Base-by-base conservation (phyloP, 2,888 invertebrate species). In the Melanostoma scalare region DNA sequence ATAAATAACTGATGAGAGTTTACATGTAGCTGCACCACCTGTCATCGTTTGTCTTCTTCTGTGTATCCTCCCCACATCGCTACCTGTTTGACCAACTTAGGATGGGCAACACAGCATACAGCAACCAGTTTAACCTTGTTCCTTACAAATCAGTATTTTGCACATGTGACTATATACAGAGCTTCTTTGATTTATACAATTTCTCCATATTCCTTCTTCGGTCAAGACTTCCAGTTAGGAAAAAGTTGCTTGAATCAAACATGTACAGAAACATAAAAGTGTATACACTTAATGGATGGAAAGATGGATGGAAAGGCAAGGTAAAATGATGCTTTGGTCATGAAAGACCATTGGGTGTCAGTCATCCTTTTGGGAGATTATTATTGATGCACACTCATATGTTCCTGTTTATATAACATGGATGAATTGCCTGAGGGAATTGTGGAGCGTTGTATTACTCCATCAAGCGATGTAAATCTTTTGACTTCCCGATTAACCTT, bases 51-150 rank as follows among this genome's bases (percentile, higher is more conserved):
- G 60, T 67, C 46, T 68, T 67, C 46, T 68, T 52, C 42, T 77
- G 48, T 53, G 44, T 60, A 53, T 78, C 65, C 48, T 69, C 76
- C 46, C n/a, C 9, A 48, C 68, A 67, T 65, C 36, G 50, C 52
- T 77, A 72, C 71, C 65, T 42, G 72, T 77, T 77, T 50, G 56
- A 36, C 77, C 50, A 46, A 60, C 60, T 52, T 40, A 50, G 44
- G 44, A 52, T 35, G 52, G 20, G 33, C 20, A 36, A 9, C 3
- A 8, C 3, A 8, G 60, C 35, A 35, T 33, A 5, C 31, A 40
- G 30, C 61, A 76, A 69, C 75, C 68, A 31, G 68, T 60, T 42
- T 53, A 67, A 35, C 56, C 50, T 69, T 60, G 35, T 74, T 79
- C 38, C 50, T 58, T 53, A 33, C 2, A 6, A 71, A 52, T 46